A percentile compares a stretch with the other conserved stretches of the same genome.
Evolutionary conservation across 2,888 invertebrate species (phyloP).

Genomic region (Dyspetes luteomarginatus): DNA sequence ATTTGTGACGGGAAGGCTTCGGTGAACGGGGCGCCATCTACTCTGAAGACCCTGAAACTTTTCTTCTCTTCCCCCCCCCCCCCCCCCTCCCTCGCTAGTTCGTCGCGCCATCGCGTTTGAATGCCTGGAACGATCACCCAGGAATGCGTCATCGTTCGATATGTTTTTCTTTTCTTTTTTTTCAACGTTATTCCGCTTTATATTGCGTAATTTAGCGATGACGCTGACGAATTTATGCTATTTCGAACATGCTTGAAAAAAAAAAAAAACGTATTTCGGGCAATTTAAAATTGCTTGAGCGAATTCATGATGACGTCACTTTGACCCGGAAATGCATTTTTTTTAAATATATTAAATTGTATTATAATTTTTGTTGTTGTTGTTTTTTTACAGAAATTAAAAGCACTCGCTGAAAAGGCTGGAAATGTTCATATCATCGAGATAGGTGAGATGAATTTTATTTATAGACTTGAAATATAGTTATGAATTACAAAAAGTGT

Average conservation of each 20-base stretch:
- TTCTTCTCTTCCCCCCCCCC: constrained; percentile 8
- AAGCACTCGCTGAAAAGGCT: constrained; percentile 86
- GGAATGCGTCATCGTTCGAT: constrained; percentile 49
- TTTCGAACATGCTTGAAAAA: not conserved
- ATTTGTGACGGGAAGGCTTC: not conserved
- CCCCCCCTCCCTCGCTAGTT: no score
- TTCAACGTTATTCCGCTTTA: not conserved
- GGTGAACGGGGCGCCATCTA: constrained; percentile 62
- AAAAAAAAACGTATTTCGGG: not conserved
- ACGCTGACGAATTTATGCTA: not conserved
- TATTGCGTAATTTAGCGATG: constrained; percentile 6
- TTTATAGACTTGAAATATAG: no score
- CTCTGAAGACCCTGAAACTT: constrained; percentile 49
- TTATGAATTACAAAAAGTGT: constrained; percentile 2
- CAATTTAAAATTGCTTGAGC: not conserved
- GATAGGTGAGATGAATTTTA: constrained; percentile 86
- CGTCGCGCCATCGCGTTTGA: no score
- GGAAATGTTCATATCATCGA: constrained; percentile 88
- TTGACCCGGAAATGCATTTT: no score
- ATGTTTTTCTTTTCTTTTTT: not conserved
- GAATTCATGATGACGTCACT: no score
- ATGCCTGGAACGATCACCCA: not conserved
- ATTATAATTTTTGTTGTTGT: not conserved
- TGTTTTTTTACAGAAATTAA: constrained; percentile 87
- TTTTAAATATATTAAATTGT: not conserved